Evolutionary conservation across 1,140 invertebrate species (phyloP).

Genomic region (Drosophila watanabei): DNA sequence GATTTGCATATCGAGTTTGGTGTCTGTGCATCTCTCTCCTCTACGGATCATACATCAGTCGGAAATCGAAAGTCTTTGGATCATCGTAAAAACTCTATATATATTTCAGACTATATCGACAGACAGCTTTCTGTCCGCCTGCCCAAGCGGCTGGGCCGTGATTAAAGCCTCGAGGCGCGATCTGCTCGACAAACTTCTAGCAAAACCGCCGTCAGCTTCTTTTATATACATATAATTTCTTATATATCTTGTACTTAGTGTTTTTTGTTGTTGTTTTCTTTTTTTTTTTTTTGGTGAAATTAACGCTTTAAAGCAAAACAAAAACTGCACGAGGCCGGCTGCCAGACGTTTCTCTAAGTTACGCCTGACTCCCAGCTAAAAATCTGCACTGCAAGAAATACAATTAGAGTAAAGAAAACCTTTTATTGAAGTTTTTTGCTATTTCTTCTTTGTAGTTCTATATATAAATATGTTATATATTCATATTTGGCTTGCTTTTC

Average conservation of each 20-base stretch:
- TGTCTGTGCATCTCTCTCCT: background rate
- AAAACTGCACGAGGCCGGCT: slow-evolving; percentile 21
- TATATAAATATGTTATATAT: background rate
- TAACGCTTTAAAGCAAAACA: slow-evolving; percentile 55
- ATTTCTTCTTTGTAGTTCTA: too few species aligned
- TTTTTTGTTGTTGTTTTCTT: background rate
- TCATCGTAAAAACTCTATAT: background rate
- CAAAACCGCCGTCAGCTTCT: slow-evolving; percentile 15
- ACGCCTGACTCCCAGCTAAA: slow-evolving; percentile 57
- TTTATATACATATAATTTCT: slow-evolving; percentile 7
- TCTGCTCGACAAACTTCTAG: slow-evolving; percentile 66
- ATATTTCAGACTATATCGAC: background rate
- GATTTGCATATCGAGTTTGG: slow-evolving; percentile 57
- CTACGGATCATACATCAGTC: slow-evolving; percentile 11
- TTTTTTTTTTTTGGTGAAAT: slow-evolving; percentile 67
- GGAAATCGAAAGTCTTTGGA: slow-evolving; percentile 42
- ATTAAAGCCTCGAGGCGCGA: slow-evolving; percentile 42
- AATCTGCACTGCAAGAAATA: slow-evolving; percentile 16
- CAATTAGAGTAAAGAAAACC: background rate
- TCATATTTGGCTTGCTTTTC: background rate
- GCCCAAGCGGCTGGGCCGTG: slow-evolving; percentile 18
- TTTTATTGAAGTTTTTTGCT: background rate
- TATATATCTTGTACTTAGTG: background rate
- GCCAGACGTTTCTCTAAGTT: slow-evolving; percentile 64
- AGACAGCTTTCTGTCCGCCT: slow-evolving; percentile 25